A percentile compares a stretch with the other conserved stretches of the same genome.
These are phyloP conservation scores for Drosophila engyochracea DNA, from an alignment of 2,888 invertebrate genomes.

Conservation along the genomic window DNA sequence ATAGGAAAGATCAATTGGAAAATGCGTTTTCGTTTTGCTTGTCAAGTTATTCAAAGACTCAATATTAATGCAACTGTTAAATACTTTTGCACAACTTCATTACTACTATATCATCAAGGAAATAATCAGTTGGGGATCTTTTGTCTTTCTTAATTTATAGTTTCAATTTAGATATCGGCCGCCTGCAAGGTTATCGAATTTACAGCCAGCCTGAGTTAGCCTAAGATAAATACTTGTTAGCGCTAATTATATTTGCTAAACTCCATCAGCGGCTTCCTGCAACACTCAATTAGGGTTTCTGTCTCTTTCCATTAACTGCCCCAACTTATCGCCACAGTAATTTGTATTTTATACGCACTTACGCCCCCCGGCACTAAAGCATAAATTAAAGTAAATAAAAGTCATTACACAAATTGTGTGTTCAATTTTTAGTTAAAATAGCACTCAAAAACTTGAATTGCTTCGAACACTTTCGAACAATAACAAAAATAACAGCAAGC, in stretches of 20 bases:
- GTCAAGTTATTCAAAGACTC: neutral
- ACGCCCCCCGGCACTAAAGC: constrained; percentile 1
- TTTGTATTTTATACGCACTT: constrained; percentile 2
- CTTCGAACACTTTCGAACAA: constrained; percentile 56
- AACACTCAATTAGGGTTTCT: neutral
- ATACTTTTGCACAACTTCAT: neutral
- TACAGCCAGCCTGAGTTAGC: neutral
- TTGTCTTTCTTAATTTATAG: neutral
- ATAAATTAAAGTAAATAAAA: neutral
- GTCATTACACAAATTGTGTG: constrained; percentile 66
- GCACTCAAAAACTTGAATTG: constrained; percentile 45
- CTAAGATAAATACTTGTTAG: neutral
- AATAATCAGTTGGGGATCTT: neutral
- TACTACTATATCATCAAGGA: neutral
- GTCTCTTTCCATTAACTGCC: neutral
- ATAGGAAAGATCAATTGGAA: neutral
- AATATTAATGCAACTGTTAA: neutral
- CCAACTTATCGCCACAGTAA: neutral
- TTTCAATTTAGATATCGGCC: neutral
- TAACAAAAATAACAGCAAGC: constrained; percentile 7
- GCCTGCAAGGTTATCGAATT: neutral
- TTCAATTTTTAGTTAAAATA: constrained; percentile 42
- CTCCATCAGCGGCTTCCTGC: neutral
- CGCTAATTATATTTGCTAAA: neutral
- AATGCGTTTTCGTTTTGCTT: neutral